Evolutionary conservation across 2,113 vertebrate species (phyloP).

Genomic region (Mirza zaza): DNA sequence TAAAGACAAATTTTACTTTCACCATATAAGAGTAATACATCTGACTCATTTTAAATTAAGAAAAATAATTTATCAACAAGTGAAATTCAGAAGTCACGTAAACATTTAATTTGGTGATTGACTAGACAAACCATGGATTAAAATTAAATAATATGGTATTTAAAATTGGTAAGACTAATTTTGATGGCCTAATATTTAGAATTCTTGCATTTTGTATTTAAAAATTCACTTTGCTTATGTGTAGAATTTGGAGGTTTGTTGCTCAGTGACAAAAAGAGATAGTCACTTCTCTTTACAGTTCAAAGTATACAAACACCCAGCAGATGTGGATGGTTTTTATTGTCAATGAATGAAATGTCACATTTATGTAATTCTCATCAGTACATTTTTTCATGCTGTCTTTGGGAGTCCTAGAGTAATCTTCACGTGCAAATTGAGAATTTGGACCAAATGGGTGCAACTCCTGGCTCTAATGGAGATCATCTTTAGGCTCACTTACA

Average conservation of each 20-base stretch:
- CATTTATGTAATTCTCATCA: constrained; percentile 16
- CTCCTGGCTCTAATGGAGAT: neutral
- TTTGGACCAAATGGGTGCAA: neutral
- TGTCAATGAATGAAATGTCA: constrained; percentile 38
- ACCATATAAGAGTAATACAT: constrained; percentile 29
- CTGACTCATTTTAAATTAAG: constrained; percentile 58
- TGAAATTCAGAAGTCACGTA: constrained; percentile 49
- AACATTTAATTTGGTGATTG: constrained; percentile 53
- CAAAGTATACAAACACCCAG: neutral
- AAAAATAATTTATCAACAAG: constrained; percentile 55
- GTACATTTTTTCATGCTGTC: constrained; percentile 24
- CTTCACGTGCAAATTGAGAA: constrained; percentile 40
- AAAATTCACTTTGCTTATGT: constrained; percentile 17
- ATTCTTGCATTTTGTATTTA: constrained; percentile 18
- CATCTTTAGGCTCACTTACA: neutral
- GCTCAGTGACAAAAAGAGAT: neutral
- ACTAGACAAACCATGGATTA: constrained; percentile 41
- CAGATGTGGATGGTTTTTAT: neutral
- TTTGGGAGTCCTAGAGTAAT: constrained; percentile 30
- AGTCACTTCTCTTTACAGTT: neutral
- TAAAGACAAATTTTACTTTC: constrained; percentile 46
- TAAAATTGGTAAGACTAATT: constrained; percentile 12
- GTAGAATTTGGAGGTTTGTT: neutral
- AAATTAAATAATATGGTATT: neutral
- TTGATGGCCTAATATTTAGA: neutral